Base-by-base conservation (phyloP, 2,888 invertebrate genomes). In the Hoplodrina ambigua region DNA sequence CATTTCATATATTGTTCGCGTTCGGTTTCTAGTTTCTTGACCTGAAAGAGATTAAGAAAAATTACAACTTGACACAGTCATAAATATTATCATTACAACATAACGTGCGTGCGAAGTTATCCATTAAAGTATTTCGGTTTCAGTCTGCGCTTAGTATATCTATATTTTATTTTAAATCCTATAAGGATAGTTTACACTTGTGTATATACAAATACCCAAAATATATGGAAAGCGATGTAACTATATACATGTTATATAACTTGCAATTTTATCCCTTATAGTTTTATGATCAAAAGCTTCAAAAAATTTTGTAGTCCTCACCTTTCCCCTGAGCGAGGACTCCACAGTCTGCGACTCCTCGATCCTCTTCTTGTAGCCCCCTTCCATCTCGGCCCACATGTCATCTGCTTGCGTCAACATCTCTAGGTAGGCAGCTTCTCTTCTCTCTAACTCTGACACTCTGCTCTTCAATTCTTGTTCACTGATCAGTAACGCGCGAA, bases 321-420 rank as follows among this genome's bases (percentile, higher is more conserved):
- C 96, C 92, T 96, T 96, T 78, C 95, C 95, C 75, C 96, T 96
- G 20, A 97, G 91, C 61, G 94, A 88, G 0, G 86, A 83, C 86
- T 96, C 96, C 11, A 93, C 94, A 6, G 90, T 87, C 57, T 95
- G 89, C 52, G 96, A 94, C 20, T 96, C 96, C 55, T 96, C 91
- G 49, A 97, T 96, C 81, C 96, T 96, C 83, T 94, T 95, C 89
- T 97, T 97, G 83, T 97, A 97, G 0, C 96, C 96, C 11, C 96
- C 96, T 86, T 97, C 97, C 95, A 97, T 96, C 84, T 97, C 97
- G 0, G 97, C 96, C 97, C 97, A 97, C 92, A 97, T 96, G 72
- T 97, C 97, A 76, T 97, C 97, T 0, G 97, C 97, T 71, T 97
- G 97, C 69, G 97, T 97, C 86, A 98, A 89, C 84, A 97, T 97